Conservation (phyloP, 2,113 vertebrate genomes). For the Ornithorhynchus anatinus region DNA sequence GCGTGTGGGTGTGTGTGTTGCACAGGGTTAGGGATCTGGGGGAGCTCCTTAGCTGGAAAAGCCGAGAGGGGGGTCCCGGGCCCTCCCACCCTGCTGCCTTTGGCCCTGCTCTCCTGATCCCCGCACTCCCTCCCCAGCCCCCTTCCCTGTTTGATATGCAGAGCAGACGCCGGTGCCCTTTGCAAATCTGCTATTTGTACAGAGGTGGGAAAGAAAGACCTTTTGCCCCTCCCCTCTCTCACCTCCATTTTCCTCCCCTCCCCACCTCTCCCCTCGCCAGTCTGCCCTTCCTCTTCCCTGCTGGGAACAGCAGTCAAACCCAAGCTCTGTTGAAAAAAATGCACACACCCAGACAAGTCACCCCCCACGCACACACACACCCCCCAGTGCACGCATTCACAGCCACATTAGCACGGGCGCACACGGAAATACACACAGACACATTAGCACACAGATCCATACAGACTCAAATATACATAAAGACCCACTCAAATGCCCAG, state of each 20-base stretch:
- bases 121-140: neutral
- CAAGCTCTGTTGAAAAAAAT: too few relatives aligned
- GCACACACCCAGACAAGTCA: too few relatives aligned
- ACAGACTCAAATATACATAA: too few relatives aligned
- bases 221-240: too few relatives aligned
- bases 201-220: neutral
- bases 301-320: neutral
- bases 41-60: neutral
- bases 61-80: too few relatives aligned
- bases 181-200: conserved; percentile 31
- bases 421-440: too few relatives aligned
- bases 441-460: too few relatives aligned
- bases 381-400: too few relatives aligned
- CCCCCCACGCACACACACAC: too few relatives aligned
- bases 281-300: neutral
- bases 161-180: conserved; percentile 4
- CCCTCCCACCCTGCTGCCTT: neutral
- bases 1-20: neutral
- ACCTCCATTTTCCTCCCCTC: neutral
- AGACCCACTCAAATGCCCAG: too few relatives aligned
- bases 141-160: conserved; percentile 12
- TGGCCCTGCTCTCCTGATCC: neutral
- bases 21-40: neutral
- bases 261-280: neutral
- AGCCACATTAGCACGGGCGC: too few relatives aligned